phyloP scores from a whole-genome alignment of 53 echinoderm and acorn worm species.

The Henricia sp. region DNA sequence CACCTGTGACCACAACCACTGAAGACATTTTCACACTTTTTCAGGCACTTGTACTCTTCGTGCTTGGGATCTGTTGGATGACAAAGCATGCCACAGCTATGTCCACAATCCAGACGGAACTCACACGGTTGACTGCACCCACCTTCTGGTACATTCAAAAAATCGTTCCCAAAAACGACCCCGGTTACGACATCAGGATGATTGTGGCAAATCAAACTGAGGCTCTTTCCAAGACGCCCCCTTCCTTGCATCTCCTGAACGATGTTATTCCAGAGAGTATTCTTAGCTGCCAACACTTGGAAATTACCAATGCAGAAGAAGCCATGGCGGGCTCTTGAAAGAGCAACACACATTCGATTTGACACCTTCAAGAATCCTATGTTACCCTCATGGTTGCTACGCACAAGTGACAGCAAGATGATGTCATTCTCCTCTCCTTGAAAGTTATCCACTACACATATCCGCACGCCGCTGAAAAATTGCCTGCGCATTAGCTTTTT shows the following conservation, averaged over 20 bases:
- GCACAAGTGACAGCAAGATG: slow-evolving; percentile 80
- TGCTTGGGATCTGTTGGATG: slow-evolving; percentile 82
- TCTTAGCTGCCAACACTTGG: slow-evolving; percentile 44
- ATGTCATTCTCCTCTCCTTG: slow-evolving; percentile 94
- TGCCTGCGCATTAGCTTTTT: slow-evolving; percentile 59
- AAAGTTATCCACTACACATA: slow-evolving; percentile 74
- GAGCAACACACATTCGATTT: slow-evolving; percentile 77
- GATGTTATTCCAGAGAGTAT: slow-evolving; percentile 58
- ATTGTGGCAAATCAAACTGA: slow-evolving; percentile 76
- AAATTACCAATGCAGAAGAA: slow-evolving; percentile 91
- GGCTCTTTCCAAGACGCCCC: slow-evolving; percentile 43
- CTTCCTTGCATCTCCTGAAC: slow-evolving; percentile 48
- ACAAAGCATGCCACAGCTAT: slow-evolving; percentile 81
- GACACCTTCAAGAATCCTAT: slow-evolving; percentile 75
- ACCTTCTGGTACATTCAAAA: slow-evolving; percentile 76
- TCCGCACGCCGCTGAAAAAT: slow-evolving; percentile 48
- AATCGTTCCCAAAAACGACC: slow-evolving; percentile 41
- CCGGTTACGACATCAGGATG: slow-evolving; percentile 68
- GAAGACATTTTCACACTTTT: slow-evolving; percentile 66
- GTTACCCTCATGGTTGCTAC: slow-evolving; percentile 70
- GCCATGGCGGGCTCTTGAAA: slow-evolving; percentile 80
- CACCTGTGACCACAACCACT: slow-evolving; percentile 70
- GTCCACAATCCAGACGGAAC: slow-evolving; percentile 78
- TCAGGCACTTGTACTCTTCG: slow-evolving; percentile 61
- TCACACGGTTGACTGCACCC: slow-evolving; percentile 80